Evolutionary conservation across 2,888 invertebrate genomes (phyloP).

Genomic region (Tiliacea aurago): DNA sequence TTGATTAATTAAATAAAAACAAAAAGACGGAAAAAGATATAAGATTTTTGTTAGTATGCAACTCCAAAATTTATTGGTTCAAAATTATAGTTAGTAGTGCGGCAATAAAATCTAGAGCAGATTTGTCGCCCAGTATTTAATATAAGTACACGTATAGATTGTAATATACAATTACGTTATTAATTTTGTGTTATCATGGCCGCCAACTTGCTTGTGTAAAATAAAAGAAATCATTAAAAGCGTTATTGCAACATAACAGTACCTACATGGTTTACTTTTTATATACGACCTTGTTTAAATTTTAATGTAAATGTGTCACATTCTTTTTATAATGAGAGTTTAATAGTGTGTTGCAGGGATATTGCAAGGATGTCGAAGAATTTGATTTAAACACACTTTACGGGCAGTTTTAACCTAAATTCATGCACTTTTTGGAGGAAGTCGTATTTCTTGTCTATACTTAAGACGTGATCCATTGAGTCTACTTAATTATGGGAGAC

Average conservation of each 20-base stretch:
- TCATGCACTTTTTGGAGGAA: conserved; percentile 31
- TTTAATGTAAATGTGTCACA: conserved; percentile 63
- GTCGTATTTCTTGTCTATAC: conserved; percentile 31
- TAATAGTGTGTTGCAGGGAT: conserved; percentile 47
- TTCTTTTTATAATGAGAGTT: conserved; percentile 57
- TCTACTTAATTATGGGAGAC: background rate
- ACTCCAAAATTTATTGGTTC: conserved; percentile 43
- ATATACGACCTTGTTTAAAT: conserved; percentile 58
- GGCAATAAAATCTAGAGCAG: conserved; percentile 39
- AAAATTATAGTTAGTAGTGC: conserved; percentile 36
- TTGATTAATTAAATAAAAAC: conserved; percentile 19
- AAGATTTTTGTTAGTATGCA: conserved; percentile 3
- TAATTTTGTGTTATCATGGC: conserved; percentile 56
- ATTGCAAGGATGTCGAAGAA: conserved; percentile 38
- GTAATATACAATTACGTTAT: conserved; percentile 56
- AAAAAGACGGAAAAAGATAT: conserved; percentile 27
- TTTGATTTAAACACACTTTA: conserved; percentile 43
- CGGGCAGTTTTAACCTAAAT: conserved; percentile 30
- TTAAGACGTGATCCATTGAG: background rate
- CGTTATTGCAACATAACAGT: conserved; percentile 65
- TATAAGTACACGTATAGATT: conserved; percentile 32
- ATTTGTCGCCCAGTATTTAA: conserved; percentile 51
- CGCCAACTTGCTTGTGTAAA: conserved; percentile 59
- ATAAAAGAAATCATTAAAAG: conserved; percentile 69
- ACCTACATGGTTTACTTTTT: conserved; percentile 59